Conservation (phyloP, 2,888 invertebrate species). For the Hyposoter didymator region DNA sequence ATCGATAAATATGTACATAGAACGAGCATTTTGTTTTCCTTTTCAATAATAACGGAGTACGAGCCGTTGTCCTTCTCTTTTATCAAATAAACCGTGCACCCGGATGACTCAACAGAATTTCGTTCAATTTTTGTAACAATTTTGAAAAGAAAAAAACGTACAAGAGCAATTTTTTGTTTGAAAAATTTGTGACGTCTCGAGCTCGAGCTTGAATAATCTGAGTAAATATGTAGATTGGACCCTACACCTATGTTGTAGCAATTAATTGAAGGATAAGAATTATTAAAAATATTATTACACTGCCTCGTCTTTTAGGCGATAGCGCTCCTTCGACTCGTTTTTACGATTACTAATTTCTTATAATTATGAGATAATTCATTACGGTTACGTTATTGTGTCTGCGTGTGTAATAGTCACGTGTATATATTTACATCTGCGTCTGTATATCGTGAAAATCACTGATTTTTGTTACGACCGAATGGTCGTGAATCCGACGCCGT, state of each 20-base stretch:
- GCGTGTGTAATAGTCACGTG: conserved; percentile 53
- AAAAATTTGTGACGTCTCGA: conserved; percentile 28
- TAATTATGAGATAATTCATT: conserved; percentile 46
- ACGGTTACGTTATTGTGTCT: conserved; percentile 50
- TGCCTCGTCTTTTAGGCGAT: conserved; percentile 41
- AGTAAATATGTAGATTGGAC: conserved; percentile 67
- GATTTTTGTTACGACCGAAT: conserved; percentile 25
- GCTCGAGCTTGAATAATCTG: conserved; percentile 41
- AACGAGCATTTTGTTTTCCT: conserved; percentile 5
- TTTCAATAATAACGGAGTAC: conserved; percentile 1
- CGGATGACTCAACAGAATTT: not conserved
- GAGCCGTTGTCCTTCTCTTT: not conserved
- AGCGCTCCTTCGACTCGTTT: conserved; percentile 36
- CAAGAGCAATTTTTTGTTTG: conserved; percentile 22
- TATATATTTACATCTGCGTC: conserved; percentile 65
- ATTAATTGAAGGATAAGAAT: conserved; percentile 63
- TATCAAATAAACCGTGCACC: not conserved
- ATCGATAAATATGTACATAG: conserved; percentile 42
- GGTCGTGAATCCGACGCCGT: conserved; percentile 26
- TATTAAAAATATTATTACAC: conserved; percentile 68
- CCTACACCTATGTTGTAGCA: conserved; percentile 69
- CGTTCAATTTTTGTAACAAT: conserved; percentile 8
- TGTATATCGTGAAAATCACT: conserved; percentile 49
- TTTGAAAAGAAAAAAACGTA: conserved; percentile 17
- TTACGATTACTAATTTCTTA: conserved; percentile 38